Evolutionary conservation across 2,797 vertebrate genomes (phyloP).

Genomic region (Merluccius polli): DNA sequence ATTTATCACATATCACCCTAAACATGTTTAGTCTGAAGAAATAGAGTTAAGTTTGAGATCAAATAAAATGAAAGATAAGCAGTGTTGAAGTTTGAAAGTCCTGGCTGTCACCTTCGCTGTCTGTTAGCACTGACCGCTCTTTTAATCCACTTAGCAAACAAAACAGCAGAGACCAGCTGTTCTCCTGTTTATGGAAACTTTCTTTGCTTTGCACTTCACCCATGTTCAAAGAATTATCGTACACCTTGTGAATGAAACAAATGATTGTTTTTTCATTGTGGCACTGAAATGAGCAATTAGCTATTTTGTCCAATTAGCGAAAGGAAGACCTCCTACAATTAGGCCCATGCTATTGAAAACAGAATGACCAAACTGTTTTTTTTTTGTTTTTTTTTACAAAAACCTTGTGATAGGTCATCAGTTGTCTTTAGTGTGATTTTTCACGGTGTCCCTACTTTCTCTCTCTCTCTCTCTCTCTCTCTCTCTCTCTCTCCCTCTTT

Average conservation of each 20-base stretch:
- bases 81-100: slow-evolving; percentile 49
- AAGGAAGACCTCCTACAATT: neutral
- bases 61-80: neutral
- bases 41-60: neutral
- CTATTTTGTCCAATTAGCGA: neutral
- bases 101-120: slow-evolving; percentile 63
- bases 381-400: neutral
- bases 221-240: neutral
- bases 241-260: neutral
- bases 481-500: slow-evolving; percentile 34
- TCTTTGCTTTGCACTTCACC: neutral
- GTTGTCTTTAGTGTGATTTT: slow-evolving; percentile 55
- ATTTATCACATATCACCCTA: neutral
- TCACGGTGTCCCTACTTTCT: slow-evolving; percentile 59
- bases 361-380: neutral
- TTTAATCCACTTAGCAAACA: slow-evolving; percentile 72
- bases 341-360: neutral
- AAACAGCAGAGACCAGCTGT: slow-evolving; percentile 47
- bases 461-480: slow-evolving; percentile 14
- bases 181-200: slow-evolving; percentile 23
- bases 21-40: neutral
- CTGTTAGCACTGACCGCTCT: slow-evolving; percentile 61
- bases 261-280: neutral
- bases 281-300: too few relatives aligned
- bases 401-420: slow-evolving; percentile 37